A percentile compares a stretch with the other conserved stretches of the same genome.
Evolutionary conservation across 2,797 vertebrate species (phyloP).

Genomic region (Cephalopachus bancanus): DNA sequence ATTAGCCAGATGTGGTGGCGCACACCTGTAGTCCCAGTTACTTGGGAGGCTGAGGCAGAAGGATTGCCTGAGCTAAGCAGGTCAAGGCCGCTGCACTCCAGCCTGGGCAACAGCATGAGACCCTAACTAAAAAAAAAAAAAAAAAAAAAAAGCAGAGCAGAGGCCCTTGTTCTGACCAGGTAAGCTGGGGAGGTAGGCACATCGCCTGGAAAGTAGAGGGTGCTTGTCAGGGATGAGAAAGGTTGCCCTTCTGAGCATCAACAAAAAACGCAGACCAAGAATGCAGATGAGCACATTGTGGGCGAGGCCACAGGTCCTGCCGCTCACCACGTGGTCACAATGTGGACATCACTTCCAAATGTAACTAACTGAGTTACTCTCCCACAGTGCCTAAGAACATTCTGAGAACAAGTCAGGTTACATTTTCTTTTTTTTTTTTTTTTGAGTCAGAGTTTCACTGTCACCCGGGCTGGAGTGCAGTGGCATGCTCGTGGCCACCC

Average conservation of each 20-base stretch:
- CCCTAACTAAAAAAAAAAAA: no score
- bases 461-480: no score
- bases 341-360: neutral
- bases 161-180: neutral
- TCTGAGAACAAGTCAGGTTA: neutral
- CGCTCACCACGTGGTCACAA: accelerated
- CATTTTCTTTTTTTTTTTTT: no score
- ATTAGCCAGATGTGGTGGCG: no score
- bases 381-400: neutral
- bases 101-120: no score
- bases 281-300: neutral
- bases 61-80: no score
- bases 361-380: neutral
- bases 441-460: no score
- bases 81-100: no score
- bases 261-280: neutral
- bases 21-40: no score
- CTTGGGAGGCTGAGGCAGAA: no score
- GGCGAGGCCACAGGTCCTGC: neutral
- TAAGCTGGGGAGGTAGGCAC: neutral
- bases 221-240: neutral
- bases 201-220: neutral
- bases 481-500: no score
- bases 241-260: neutral
- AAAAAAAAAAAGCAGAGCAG: neutral